Evolutionary conservation across 2,888 invertebrate genomes (phyloP).

Genomic region (Papilio demoleus): DNA sequence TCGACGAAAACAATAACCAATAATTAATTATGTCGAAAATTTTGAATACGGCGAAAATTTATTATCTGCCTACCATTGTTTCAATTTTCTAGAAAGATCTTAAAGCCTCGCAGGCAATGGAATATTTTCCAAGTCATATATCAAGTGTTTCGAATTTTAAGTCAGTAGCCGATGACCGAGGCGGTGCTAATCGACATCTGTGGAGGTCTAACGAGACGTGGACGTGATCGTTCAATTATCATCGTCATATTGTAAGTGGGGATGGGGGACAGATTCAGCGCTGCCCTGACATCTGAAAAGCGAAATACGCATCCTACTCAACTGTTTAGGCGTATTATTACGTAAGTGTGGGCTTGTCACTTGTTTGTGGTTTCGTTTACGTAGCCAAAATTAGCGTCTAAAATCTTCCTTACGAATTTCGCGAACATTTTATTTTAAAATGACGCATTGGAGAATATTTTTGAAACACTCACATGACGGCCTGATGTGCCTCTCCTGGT

Average conservation of each 20-base stretch:
- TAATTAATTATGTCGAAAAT: constrained; percentile 49
- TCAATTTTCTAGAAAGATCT: constrained; percentile 12
- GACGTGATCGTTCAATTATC: constrained; percentile 35
- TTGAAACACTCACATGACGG: constrained; percentile 65
- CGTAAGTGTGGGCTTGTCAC: constrained; percentile 8
- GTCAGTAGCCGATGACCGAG: constrained; percentile 51
- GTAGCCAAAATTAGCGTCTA: neutral
- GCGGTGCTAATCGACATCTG: constrained; percentile 51
- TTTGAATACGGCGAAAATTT: constrained; percentile 48
- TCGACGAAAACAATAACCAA: constrained; percentile 50
- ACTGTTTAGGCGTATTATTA: neutral
- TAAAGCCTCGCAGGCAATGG: neutral
- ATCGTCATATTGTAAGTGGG: constrained; percentile 38
- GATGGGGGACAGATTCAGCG: constrained; percentile 51
- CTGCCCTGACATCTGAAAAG: constrained; percentile 39
- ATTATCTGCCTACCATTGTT: neutral
- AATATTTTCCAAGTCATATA: constrained; percentile 35
- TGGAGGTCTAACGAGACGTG: constrained; percentile 34
- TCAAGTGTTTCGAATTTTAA: constrained; percentile 40
- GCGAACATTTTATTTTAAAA: constrained; percentile 39
- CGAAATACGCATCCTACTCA: neutral
- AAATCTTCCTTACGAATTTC: constrained; percentile 48
- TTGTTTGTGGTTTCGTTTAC: neutral
- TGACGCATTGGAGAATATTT: constrained; percentile 12
- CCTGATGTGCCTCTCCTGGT: constrained; percentile 61